Base-by-base conservation (phyloP, 2,888 invertebrate species). In the Ochropacha duplaris region DNA sequence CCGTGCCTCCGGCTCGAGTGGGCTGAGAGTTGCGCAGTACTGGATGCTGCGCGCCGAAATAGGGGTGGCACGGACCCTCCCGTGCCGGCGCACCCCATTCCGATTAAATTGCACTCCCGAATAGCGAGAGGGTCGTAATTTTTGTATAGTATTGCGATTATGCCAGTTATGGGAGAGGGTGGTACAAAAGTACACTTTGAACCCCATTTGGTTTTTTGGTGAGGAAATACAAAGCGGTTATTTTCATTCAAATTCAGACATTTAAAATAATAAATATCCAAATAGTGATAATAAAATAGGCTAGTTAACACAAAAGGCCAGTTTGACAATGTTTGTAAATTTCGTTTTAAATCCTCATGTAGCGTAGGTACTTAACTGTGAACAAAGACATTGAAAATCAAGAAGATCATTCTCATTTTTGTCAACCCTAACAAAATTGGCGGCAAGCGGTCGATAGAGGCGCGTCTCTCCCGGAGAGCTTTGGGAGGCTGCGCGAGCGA, bases 401-500 rank as follows among this genome's bases (percentile, higher is more conserved):
- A 16, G 9, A 55, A 39, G 58, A 55, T 22, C 31, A 51, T 50
- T 49, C 54, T 54, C 2, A 56, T 39, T 70, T 72, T 64, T 59
- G 88, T 50, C 90, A 92, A 70, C 92, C 90, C 89, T 92, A 81
- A 24, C 44, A 57, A 61, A 36, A 68, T 63, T 73, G 82, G 83
- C 85, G 87, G 68, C 82, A 81, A 72, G 83, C 92, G 93, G 88
- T 93, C 93, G 89, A 93, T 93, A 93, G 79, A 91, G 92, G 84
- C 87, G 90, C 91, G 87, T 86, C 86, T 84, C 86, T 83, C 84
- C 83, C 84, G 84, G 87, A 81, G 79, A 81, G 82, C 83, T 83
- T 79, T 76, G 79, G 90, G 92, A 93, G 88, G 90, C 93, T 93
- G 94, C 92, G 93, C 93, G 93, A 84, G 84, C 94, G 94, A 94